phyloP scores from a whole-genome alignment of 64 coral and sea anemone genomes.

The Montipora capricornis region DNA sequence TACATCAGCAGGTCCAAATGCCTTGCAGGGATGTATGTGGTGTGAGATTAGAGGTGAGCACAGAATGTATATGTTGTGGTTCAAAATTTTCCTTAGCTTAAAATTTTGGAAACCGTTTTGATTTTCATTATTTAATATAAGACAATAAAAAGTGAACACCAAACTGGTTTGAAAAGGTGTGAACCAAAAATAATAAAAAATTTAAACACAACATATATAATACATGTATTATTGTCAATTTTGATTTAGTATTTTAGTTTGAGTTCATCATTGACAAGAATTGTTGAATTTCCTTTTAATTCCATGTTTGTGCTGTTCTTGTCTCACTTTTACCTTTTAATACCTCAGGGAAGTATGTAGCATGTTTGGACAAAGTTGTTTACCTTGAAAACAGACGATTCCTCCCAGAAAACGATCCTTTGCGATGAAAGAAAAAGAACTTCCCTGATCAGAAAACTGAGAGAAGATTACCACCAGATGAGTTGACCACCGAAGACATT shows the following conservation, averaged over 20 bases:
- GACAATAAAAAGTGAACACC: neutral
- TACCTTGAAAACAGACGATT: slow-evolving; percentile 55
- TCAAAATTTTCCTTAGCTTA: too few species aligned
- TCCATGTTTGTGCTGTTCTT: too few species aligned
- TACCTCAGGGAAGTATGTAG: slow-evolving; percentile 25
- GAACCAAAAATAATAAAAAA: too few species aligned
- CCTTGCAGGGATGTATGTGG: slow-evolving; percentile 24
- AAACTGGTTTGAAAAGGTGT: too few species aligned
- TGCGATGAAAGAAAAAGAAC: neutral
- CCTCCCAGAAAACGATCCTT: slow-evolving; percentile 12
- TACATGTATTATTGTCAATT: slow-evolving; percentile 3
- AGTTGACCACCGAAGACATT: neutral
- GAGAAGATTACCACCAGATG: neutral
- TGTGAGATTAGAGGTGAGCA: slow-evolving; percentile 34
- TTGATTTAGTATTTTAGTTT: slow-evolving; percentile 38
- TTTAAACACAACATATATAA: neutral
- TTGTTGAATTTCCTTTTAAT: too few species aligned
- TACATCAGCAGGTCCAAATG: neutral
- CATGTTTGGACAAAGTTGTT: slow-evolving; percentile 46
- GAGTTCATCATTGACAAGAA: neutral
- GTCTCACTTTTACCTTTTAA: too few species aligned
- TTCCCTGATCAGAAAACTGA: slow-evolving; percentile 13
- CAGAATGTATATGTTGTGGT: too few species aligned
- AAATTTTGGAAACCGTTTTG: too few species aligned
- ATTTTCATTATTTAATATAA: neutral